A percentile compares a stretch with the other conserved stretches of the same genome.
Evolutionary conservation across 2,113 vertebrate genomes (phyloP).

Genomic region (Connochaetes taurinus): DNA sequence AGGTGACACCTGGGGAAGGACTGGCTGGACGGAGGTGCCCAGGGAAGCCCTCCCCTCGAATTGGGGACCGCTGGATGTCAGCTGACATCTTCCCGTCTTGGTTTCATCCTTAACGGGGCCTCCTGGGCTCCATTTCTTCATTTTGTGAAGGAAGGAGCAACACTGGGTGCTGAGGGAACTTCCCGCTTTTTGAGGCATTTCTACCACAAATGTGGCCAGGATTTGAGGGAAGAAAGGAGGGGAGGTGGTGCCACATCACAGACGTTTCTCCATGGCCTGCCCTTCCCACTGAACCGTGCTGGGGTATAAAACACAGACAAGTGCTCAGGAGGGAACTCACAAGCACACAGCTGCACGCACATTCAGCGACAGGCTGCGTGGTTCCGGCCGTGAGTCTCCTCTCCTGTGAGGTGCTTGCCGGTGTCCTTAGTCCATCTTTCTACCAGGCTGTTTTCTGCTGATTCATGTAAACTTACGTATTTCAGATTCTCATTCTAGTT

Average conservation of each 20-base stretch:
- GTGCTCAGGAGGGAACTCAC: background rate
- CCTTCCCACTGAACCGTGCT: background rate
- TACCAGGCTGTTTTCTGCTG: background rate
- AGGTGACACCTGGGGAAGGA: background rate
- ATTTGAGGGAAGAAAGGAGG: background rate
- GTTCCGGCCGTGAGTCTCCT: background rate
- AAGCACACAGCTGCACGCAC: background rate
- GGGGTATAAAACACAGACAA: background rate
- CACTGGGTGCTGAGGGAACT: background rate
- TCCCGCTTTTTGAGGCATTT: background rate
- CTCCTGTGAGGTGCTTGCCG: background rate
- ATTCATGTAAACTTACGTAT: background rate
- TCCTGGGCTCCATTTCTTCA: background rate
- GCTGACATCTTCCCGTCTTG: background rate
- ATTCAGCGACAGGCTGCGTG: fast-evolving
- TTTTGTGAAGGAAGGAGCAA: background rate
- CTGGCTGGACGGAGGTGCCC: fast-evolving
- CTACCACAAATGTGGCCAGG: background rate
- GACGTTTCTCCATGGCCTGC: background rate
- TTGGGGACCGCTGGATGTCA: background rate
- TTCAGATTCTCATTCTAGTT: background rate
- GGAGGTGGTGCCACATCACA: background rate
- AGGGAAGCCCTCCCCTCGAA: fast-evolving
- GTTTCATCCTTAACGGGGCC: background rate
- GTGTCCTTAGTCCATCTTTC: background rate